These are phyloP conservation scores for Apoda limacodes DNA, from an alignment of 2,888 invertebrate genomes.

Conservation along the genomic window DNA sequence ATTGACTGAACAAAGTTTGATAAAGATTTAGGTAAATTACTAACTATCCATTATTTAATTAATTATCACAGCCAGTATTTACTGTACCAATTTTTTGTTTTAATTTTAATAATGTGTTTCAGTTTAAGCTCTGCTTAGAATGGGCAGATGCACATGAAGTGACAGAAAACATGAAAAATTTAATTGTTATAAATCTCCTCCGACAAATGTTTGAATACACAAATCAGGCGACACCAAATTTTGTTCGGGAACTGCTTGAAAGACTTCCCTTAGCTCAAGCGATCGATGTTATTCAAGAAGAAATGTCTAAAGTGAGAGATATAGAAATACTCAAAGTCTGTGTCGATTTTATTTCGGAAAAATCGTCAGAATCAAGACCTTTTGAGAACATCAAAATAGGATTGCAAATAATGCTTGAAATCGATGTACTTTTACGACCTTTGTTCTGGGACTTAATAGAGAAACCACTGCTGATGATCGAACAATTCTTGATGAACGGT, in stretches of 20 bases:
- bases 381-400: conserved; percentile 76
- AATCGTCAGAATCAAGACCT: conserved; percentile 54
- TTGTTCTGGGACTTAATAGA: conserved; percentile 75
- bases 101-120: conserved; percentile 21
- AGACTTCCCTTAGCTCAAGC: conserved; percentile 71
- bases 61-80: conserved; percentile 14
- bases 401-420: conserved; percentile 74
- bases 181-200: conserved; percentile 65
- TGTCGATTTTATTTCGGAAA: conserved; percentile 69
- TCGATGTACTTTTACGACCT: conserved; percentile 67
- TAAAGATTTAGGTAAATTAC: no score
- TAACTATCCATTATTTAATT: no score
- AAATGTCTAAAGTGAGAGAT: conserved; percentile 73
- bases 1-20: no score
- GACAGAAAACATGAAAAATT: conserved; percentile 64
- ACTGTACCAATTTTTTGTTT: background rate
- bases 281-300: conserved; percentile 71
- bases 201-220: conserved; percentile 68
- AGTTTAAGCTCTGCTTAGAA: conserved; percentile 75
- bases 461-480: conserved; percentile 81
- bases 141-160: conserved; percentile 76
- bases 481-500: conserved; percentile 89
- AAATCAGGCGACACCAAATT: conserved; percentile 45
- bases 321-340: conserved; percentile 74
- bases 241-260: conserved; percentile 67